These are phyloP conservation scores for Netelia virgata DNA, from an alignment of 2,888 invertebrate genomes.

Conservation along the genomic window DNA sequence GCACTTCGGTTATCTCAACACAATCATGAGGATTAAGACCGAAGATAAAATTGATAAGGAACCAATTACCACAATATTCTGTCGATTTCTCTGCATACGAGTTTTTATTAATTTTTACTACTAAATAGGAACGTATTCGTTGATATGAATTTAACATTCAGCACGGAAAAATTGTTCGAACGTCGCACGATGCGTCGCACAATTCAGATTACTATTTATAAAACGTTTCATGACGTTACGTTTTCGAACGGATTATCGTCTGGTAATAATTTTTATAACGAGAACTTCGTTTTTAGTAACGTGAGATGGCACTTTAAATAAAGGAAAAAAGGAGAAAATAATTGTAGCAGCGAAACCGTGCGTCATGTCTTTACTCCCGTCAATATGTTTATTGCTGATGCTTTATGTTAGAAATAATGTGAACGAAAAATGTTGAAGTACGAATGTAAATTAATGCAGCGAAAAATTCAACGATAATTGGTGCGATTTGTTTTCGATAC, in stretches of 20 bases:
- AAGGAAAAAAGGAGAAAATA: constrained; percentile 19
- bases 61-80: neutral
- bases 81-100: neutral
- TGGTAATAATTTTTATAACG: neutral
- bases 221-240: neutral
- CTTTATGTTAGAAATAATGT: constrained; percentile 6
- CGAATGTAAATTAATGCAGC: neutral
- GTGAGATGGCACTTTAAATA: neutral
- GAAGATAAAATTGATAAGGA: constrained; percentile 14
- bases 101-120: neutral
- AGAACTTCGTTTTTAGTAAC: neutral
- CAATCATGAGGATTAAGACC: neutral
- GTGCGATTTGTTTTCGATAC: too few species aligned
- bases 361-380: constrained; percentile 11
- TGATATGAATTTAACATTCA: neutral
- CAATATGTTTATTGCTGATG: constrained; percentile 3
- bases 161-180: neutral
- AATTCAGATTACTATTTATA: neutral
- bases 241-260: constrained; percentile 14
- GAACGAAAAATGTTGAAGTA: neutral
- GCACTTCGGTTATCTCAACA: constrained; percentile 11
- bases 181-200: neutral
- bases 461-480: neutral
- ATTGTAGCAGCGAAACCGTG: constrained; percentile 19
- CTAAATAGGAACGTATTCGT: neutral